These are phyloP conservation scores for Ophthalmolycus amberensis DNA, from an alignment of 2,113 vertebrate species.

Conservation along the genomic window DNA sequence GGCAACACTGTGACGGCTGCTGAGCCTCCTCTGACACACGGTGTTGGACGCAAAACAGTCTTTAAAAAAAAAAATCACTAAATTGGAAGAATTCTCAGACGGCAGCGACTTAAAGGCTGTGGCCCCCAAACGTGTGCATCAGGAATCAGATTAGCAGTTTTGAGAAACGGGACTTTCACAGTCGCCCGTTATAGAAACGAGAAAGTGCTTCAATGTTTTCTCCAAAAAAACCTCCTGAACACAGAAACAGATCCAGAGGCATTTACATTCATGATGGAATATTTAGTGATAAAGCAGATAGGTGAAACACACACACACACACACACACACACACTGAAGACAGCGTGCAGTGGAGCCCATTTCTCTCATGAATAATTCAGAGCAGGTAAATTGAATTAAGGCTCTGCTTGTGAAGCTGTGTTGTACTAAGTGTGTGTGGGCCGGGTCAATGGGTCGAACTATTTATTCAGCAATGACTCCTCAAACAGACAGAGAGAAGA, in stretches of 20 bases:
- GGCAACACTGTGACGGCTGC: no score
- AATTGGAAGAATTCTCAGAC: no score
- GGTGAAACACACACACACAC: not conserved
- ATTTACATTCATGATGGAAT: not conserved
- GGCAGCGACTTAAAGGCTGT: not conserved
- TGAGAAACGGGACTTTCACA: not conserved
- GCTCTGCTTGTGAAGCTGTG: constrained; percentile 41
- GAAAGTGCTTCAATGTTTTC: not conserved
- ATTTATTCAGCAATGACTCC: constrained; percentile 46
- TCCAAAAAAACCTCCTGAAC: not conserved
- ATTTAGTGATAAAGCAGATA: not conserved
- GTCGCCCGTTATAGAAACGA: not conserved
- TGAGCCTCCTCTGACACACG: no score
- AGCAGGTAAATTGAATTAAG: constrained; percentile 58
- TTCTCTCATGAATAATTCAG: constrained; percentile 66
- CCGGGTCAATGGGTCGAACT: constrained; percentile 37
- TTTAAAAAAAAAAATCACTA: no score
- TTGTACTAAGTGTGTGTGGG: constrained; percentile 56
- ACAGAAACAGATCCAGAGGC: not conserved
- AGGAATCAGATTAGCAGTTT: no score
- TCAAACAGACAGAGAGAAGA: constrained; percentile 36
- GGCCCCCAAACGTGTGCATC: not conserved
- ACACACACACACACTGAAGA: not conserved
- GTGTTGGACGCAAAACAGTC: no score
- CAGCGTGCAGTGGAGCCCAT: constrained; percentile 9